Percentiles rank a stretch among this genome's conserved stretches.
Evolutionary conservation across 2,888 invertebrate genomes (phyloP).

Genomic region (Sinhomidia bicolor): DNA sequence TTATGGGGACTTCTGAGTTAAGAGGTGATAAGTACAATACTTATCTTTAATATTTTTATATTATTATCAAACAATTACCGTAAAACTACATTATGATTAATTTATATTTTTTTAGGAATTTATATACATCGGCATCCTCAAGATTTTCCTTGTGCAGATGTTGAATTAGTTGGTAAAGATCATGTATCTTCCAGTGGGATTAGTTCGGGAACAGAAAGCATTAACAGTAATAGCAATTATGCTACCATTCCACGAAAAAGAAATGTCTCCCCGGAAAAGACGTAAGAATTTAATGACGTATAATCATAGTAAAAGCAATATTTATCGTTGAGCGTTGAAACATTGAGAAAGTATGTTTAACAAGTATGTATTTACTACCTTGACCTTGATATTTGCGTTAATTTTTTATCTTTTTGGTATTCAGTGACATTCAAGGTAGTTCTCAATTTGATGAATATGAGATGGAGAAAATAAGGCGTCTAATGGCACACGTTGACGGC

Average conservation of each 20-base stretch:
- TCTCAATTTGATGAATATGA: constrained; percentile 62
- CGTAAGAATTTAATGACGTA: too few relatives aligned
- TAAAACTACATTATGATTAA: neutral
- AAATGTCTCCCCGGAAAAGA: constrained; percentile 45
- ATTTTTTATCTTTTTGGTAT: neutral
- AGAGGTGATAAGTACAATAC: constrained; percentile 35
- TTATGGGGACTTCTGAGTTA: constrained; percentile 55
- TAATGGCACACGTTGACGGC: constrained; percentile 61
- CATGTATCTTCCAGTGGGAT: constrained; percentile 62
- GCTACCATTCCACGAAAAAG: constrained; percentile 43
- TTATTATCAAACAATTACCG: too few relatives aligned
- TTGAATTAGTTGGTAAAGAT: constrained; percentile 5
- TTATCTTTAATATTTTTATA: too few relatives aligned
- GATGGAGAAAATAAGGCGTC: constrained; percentile 60
- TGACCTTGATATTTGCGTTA: too few relatives aligned
- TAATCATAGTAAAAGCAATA: too few relatives aligned
- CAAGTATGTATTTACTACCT: too few relatives aligned
- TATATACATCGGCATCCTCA: constrained; percentile 50
- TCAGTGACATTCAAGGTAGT: constrained; percentile 15
- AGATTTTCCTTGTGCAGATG: neutral
- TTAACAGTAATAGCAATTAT: constrained; percentile 41
- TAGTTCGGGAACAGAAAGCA: constrained; percentile 51
- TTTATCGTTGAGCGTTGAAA: too few relatives aligned
- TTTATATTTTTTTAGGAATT: constrained; percentile 30
- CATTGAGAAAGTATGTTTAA: too few relatives aligned